Conservation (phyloP, 2,888 invertebrate genomes). For the Leucophora obtusa region DNA sequence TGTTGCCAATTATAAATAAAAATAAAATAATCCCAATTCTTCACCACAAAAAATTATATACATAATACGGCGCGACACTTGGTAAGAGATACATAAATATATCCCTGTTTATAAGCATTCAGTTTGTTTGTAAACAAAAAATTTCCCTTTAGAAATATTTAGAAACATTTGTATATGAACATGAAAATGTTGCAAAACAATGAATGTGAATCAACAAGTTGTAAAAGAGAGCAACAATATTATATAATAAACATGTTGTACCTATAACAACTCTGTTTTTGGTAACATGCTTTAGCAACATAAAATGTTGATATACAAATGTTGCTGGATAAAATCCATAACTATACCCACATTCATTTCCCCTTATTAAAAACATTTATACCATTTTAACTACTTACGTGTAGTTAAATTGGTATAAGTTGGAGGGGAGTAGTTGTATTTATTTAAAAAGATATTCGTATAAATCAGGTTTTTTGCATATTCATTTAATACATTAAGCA, state of each 20-base stretch:
- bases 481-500: conserved; percentile 9
- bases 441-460: neutral
- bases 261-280: conserved; percentile 43
- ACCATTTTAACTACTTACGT: neutral
- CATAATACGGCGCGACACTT: too few relatives aligned
- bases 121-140: neutral
- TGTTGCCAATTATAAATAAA: too few relatives aligned
- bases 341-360: conserved; percentile 47
- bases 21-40: too few relatives aligned
- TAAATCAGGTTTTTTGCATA: conserved; percentile 49
- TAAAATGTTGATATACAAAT: conserved; percentile 21
- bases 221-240: conserved; percentile 4
- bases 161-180: conserved; percentile 10
- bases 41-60: too few relatives aligned
- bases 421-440: conserved; percentile 10
- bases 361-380: neutral
- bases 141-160: neutral
- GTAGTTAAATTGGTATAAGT: conserved; percentile 16
- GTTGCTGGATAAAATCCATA: conserved; percentile 18
- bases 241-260: neutral
- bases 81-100: neutral
- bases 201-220: conserved; percentile 47
- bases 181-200: conserved; percentile 1
- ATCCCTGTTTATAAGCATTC: neutral
- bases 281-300: conserved; percentile 5